phyloP scores from a whole-genome alignment of 2,888 invertebrate species.

The Crossocerus cetratus region DNA sequence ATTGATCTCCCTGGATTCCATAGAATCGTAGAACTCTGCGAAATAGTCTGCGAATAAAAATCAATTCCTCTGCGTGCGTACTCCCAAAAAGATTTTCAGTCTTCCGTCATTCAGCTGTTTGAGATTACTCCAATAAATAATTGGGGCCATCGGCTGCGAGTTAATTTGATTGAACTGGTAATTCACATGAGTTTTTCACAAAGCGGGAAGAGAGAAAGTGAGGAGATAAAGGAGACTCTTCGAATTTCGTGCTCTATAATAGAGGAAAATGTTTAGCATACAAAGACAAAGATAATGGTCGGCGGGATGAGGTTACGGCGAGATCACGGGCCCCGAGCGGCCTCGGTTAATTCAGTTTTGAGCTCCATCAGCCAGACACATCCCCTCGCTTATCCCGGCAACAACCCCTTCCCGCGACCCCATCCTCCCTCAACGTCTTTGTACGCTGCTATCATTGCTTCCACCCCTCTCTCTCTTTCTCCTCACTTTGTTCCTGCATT shows the following conservation, averaged over 20 bases:
- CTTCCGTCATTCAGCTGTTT: too few relatives aligned
- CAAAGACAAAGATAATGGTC: conserved; percentile 72
- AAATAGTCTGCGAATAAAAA: too few relatives aligned
- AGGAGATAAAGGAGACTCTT: conserved; percentile 44
- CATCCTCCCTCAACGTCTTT: conserved; percentile 49
- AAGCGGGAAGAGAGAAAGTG: background rate
- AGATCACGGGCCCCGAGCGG: conserved; percentile 64
- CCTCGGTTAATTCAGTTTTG: conserved; percentile 71
- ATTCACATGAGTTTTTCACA: background rate
- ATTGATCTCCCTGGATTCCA: too few relatives aligned
- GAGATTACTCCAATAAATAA: too few relatives aligned
- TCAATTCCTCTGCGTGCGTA: too few relatives aligned
- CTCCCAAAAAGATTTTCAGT: too few relatives aligned
- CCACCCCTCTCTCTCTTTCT: background rate
- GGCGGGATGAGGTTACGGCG: conserved; percentile 69
- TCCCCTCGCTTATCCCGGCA: conserved; percentile 49
- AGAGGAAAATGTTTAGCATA: conserved; percentile 70
- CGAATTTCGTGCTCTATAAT: conserved; percentile 61
- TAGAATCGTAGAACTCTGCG: too few relatives aligned
- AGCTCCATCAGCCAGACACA: conserved; percentile 71
- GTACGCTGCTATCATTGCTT: conserved; percentile 41
- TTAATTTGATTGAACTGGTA: too few relatives aligned
- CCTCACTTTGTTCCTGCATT: conserved; percentile 2
- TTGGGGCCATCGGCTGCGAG: too few relatives aligned
- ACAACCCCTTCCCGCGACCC: conserved; percentile 41